Evolutionary conservation across 1,140 invertebrate genomes (phyloP), one percentile per base, ranked within the genome.

Genomic region (Drosophila nigrodunni): DNA sequence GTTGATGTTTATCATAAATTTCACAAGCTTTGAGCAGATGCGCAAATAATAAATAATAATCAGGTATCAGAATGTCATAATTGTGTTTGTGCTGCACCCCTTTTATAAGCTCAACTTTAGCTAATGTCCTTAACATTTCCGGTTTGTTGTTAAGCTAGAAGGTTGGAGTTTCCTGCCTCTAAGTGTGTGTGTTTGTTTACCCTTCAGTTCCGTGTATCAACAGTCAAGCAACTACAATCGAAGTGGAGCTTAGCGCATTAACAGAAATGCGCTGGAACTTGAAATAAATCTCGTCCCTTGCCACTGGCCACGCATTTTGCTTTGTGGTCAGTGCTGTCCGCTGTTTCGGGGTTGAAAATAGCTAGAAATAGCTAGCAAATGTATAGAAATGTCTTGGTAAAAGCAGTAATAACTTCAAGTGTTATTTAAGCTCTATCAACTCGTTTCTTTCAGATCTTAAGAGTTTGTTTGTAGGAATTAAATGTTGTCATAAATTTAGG

Each of bases 221-320:
- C 57, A 54, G 41, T 50, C 49, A 37, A 59, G 50, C 68, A 58
- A 66, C 62, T 59, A 73, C 70, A 73, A 73, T 73, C 70, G 70
- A 73, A 73, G 59, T 37, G 64, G n/a, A 67, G 55, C 64, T 73
- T 68, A 60, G 62, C 70, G 70, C 54, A 67, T 73, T 67, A 73
- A n/a, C 54, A 50, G 54, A 59, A 57, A 52, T 61, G 47, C 66
- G 46, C 47, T 69, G 55, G 59, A 68, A 68, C 68, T 71, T 55
- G 18, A 70, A 46, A 37, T 13, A 64, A 50, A 15, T 35, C 25
- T 4, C 25, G 0, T 2, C 13, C 13, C n/a, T 30, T 13, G 25
- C 35, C 13, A 1, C 25, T 21, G 18, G 1, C 15, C 15, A 15
- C 15, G 15, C 15, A 15, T 15, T 15, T 15, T 15, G 15, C 15